Evolutionary conservation across 2,888 invertebrate species (phyloP), one percentile per base, ranked within the genome.

Genomic region (Dasysyrphus albostriatus): DNA sequence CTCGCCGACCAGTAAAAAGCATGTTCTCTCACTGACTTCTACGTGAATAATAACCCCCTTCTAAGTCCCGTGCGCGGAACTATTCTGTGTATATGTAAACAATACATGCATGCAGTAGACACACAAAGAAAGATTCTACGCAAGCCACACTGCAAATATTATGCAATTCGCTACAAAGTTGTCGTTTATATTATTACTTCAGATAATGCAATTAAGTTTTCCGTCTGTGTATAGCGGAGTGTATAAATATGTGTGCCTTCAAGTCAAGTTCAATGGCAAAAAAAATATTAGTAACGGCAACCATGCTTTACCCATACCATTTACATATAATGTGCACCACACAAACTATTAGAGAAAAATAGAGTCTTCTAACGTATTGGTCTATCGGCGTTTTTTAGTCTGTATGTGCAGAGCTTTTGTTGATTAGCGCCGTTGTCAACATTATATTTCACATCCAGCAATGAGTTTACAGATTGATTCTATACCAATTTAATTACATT

Each of bases 251-350:
- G 58, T 70, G 72, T 44, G 70, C 39, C 65, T 75, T 5, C 75
- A 54, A 82, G 83, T 87, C 87, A 87, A 87, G 87, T 87, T 87
- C 87, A 87, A 87, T 87, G 87, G 87, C 83, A 83, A 87, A 72
- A 58, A 42, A 79, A 69, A 67, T 12, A 56, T 47, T 39, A 44
- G 59, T 24, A 32, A 51, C 42, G 54, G 59, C 61, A 39, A 49
- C 58, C 74, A 67, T 39, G 29, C 49, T n/a, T 29, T 56, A 70
- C 58, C 58, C 47, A 63, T 63, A 70, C 75, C 4, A 63, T 34
- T 32, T 10, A 3, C 34, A 3, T 14, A 34, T 10, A 19, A 19
- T 51, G 1, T n/a, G 37, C 59, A 80, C 67, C 67, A 74, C 73
- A 19, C 10, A 19, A 39, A 14, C 42, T 12, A 47, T 61, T 19